Evolutionary conservation across 2,113 vertebrate species (phyloP), one percentile per base, ranked within the genome.

Genomic region (Mus spicilegus): DNA sequence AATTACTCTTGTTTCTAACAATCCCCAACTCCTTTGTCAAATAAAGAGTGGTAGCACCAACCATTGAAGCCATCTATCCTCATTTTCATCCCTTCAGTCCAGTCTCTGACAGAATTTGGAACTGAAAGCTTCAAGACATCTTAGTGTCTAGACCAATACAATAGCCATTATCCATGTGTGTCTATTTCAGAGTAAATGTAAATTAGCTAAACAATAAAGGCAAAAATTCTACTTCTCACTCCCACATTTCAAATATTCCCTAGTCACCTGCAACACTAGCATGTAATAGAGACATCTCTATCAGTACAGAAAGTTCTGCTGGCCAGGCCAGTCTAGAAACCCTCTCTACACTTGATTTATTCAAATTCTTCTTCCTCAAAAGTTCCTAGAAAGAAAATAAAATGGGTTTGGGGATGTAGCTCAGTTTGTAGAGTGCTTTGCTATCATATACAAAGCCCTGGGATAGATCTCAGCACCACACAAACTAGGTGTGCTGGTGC

Each of bases 141-240:
- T 58, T 42, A 65, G 22, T 81, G 58, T 88, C 58, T 91, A 93
- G 61, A 93, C 61, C 51, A 89, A 49, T 72, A 81, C 20, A 54
- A 51, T 51, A 84, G 39, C 73, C 80, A 78, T 33, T 92, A 46
- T 12, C 22, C 26, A 26, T 9, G 26, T 88, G 30, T 49, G 36
- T 69, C 86, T 93, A 56, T 89, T 95, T 96, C 69, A 56, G 26
- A 75, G 90, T 88, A 93, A 73, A 95, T 94, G 93, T 95, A 95
- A 94, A 85, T 94, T 54, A 93, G 5, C 61, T 70, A 69, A 95
- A 69, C 36, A 90, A 56, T n/a, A 81, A 46, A 76, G 39, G 51
- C 73, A 36, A 61, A 95, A 92, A 78, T 26, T 82, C 54, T 39
- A 70, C 69, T 91, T 56, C 24, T 89, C n/a, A 13, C 11, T 72